Evolutionary conservation across 2,888 invertebrate genomes (phyloP).

Genomic region (Brachypalpus laphriformis): DNA sequence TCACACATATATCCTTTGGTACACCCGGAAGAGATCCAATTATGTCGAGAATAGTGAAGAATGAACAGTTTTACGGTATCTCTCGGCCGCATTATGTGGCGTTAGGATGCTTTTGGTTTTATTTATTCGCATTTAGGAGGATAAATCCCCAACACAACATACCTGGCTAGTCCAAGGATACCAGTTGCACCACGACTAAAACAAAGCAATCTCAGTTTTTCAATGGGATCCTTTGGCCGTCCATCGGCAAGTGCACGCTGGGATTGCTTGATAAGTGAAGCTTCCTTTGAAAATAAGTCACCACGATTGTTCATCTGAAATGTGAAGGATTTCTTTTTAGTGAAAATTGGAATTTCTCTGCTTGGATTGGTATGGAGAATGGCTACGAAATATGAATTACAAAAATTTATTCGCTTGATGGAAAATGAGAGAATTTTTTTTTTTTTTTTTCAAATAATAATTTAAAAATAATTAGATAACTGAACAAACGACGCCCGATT

Average conservation of each 20-base stretch:
- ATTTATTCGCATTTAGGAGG: conserved; percentile 45
- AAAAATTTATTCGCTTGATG: neutral
- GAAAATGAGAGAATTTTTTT: neutral
- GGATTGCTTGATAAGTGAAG: conserved; percentile 90
- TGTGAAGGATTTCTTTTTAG: too few species aligned
- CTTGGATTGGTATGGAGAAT: neutral
- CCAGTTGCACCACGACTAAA: conserved; percentile 93
- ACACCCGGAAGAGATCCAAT: conserved; percentile 46
- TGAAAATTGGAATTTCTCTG: neutral
- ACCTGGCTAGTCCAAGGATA: conserved; percentile 94
- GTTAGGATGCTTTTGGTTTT: conserved; percentile 34
- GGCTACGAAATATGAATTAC: neutral
- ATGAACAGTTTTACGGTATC: conserved; percentile 18
- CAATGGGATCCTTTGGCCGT: conserved; percentile 88
- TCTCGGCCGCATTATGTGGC: conserved; percentile 15
- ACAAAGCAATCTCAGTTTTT: conserved; percentile 92
- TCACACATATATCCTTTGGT: conserved; percentile 7
- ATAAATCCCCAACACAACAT: conserved; percentile 75
- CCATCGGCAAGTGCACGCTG: conserved; percentile 87
- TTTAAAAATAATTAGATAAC: too few species aligned
- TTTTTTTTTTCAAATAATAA: neutral
- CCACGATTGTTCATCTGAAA: conserved; percentile 71
- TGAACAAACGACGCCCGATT: too few species aligned
- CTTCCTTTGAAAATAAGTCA: conserved; percentile 85
- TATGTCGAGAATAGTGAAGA: conserved; percentile 52